Evolutionary conservation across 2,113 vertebrate species (phyloP).

Genomic region (Anarhynchus alexandrinus): DNA sequence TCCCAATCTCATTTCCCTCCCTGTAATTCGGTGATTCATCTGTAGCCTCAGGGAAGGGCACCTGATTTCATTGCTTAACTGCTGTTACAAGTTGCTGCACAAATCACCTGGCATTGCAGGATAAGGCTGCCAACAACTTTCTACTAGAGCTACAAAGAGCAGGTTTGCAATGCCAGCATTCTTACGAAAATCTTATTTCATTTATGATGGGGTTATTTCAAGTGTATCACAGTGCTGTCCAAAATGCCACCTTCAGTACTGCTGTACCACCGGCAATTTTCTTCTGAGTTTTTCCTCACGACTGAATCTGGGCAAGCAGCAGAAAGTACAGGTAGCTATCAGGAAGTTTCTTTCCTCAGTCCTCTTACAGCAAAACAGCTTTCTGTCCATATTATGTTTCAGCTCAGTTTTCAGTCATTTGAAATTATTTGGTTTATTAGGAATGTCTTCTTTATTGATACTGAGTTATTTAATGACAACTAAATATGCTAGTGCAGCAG

Average conservation of each 20-base stretch:
- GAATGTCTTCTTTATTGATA: neutral
- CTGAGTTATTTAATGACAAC: neutral
- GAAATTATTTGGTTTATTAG: neutral
- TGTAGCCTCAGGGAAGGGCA: neutral
- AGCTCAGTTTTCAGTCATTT: neutral
- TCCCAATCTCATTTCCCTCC: neutral
- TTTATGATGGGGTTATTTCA: neutral
- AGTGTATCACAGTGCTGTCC: neutral
- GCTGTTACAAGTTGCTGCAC: slow-evolving; percentile 56
- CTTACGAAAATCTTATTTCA: neutral
- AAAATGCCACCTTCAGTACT: neutral
- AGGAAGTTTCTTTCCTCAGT: neutral
- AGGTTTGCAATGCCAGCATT: neutral
- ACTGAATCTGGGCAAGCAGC: neutral
- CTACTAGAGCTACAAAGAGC: neutral
- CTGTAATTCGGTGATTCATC: slow-evolving; percentile 21
- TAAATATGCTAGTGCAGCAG: neutral
- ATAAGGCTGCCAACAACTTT: neutral
- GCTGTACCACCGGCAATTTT: neutral
- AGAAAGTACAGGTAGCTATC: neutral
- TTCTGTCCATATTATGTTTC: neutral
- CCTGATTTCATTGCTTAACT: slow-evolving; percentile 52
- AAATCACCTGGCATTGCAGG: slow-evolving; percentile 7
- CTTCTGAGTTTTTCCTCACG: neutral
- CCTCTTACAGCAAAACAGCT: neutral